Evolutionary conservation across 1,140 invertebrate species (phyloP).

Genomic region (Drosophila orena): DNA sequence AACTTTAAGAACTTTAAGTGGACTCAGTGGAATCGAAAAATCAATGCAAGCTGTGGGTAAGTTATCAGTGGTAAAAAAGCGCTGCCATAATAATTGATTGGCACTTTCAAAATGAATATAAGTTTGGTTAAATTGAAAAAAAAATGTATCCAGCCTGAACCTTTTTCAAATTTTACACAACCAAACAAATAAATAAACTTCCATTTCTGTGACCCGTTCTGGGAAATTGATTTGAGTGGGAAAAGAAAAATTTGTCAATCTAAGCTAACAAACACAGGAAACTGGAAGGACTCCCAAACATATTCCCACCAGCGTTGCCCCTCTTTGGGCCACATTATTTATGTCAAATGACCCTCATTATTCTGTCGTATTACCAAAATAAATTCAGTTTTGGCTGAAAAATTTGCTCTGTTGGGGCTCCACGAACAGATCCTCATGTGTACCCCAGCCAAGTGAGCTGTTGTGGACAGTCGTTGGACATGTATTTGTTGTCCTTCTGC

Average conservation of each 20-base stretch:
- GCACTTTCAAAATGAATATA: background rate
- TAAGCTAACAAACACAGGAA: constrained; percentile 57
- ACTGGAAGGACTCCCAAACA: constrained; percentile 55
- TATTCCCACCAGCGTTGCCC: constrained; percentile 1
- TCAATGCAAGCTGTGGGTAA: background rate
- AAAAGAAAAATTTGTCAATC: constrained; percentile 68
- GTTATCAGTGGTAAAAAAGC: background rate
- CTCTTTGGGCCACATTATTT: constrained; percentile 50
- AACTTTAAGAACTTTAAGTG: constrained; percentile 58
- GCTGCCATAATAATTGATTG: background rate
- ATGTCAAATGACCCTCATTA: constrained; percentile 83
- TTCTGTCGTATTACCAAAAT: constrained; percentile 78
- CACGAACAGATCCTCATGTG: constrained; percentile 28
- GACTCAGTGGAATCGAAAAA: constrained; percentile 6
- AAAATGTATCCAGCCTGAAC: background rate
- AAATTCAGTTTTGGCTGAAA: constrained; percentile 81
- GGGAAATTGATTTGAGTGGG: constrained; percentile 19
- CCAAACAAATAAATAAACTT: constrained; percentile 2
- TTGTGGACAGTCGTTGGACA: constrained; percentile 19
- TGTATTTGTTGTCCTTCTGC: background rate
- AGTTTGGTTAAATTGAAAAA: background rate
- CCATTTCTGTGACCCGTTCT: background rate
- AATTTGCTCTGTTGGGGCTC: constrained; percentile 14
- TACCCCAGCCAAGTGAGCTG: constrained; percentile 24
- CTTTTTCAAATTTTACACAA: background rate